Evolutionary conservation across 2,113 vertebrate genomes (phyloP), one percentile per base, ranked within the genome.

Genomic region (Gadus macrocephalus): DNA sequence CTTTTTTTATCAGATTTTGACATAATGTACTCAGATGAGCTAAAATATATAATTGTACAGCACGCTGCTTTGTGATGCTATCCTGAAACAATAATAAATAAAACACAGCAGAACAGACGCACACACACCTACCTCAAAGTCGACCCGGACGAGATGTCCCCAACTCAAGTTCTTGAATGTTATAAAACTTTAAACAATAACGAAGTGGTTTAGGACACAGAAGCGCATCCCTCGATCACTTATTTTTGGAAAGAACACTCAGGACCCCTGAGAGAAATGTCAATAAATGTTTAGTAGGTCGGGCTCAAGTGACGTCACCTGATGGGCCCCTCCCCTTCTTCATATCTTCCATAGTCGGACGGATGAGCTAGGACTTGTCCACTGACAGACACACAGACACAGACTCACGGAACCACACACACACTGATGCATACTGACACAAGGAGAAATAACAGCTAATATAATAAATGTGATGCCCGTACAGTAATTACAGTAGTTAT

Each of bases 261-360:
- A 31, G 85, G 83, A 87, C 85, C 84, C 86, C 87, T 83, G 25
- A 25, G 25, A 86, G 89, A 85, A 91, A 90, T 90, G 85, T 90
- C 89, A 90, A 92, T 89, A 74, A 78, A 72, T 76, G 79, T 66
- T 75, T 71, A 74, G 67, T 82, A 25, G 85, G 86, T 85, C 84
- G 83, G 83, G 83, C 1, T 31, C n/a, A 19, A 0, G 65, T 89
- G 81, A 85, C 86, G 86, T 80, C 65, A 0, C 1, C 0, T 0
- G 4, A 56, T 59, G 53, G 31, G 38, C 79, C 79, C 64, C 76
- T 78, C 68, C 60, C 67, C 58, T 64, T 66, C 67, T 70, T 78
- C 74, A 56, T 74, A 20, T 53, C 67, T 53, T 58, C 72, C 14
- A 25, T 49, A 49, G 22, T 35, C 31, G 17, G 56, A 75, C 27